phyloP scores from a whole-genome alignment of 2,797 vertebrate genomes.

The Pseudotriccus pelzelni region DNA sequence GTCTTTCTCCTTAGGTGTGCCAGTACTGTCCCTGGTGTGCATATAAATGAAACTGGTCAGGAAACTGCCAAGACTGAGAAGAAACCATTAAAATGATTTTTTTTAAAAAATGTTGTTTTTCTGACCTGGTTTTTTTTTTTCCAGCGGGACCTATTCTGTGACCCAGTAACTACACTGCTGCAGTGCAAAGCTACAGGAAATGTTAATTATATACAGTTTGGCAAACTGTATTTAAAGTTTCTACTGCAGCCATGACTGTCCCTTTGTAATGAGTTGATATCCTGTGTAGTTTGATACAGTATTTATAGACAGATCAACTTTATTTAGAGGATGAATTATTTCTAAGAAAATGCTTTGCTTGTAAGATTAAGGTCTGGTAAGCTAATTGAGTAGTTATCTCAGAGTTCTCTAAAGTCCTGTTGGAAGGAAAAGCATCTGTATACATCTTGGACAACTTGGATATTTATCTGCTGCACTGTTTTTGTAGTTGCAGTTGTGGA shows the following conservation, averaged over 20 bases:
- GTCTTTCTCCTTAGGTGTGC: neutral
- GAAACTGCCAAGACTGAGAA: neutral
- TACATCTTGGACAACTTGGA: neutral
- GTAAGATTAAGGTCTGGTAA: neutral
- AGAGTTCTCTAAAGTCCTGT: neutral
- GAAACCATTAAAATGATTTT: neutral
- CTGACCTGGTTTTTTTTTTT: neutral
- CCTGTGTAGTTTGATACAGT: neutral
- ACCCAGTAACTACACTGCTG: neutral
- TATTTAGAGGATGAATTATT: neutral
- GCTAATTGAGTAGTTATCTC: neutral
- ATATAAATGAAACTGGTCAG: neutral
- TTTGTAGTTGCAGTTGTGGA: neutral
- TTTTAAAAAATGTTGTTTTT: neutral
- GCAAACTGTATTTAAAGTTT: neutral
- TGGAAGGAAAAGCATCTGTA: neutral
- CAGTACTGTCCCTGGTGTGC: neutral
- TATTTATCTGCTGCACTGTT: neutral
- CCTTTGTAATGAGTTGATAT: neutral
- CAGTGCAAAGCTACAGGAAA: neutral
- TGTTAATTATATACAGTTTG: neutral
- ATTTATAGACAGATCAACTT: neutral
- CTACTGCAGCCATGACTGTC: neutral
- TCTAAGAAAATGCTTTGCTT: neutral
- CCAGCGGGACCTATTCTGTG: neutral